Base-by-base conservation (phyloP, 2,797 vertebrate genomes). In the Phataginus tricuspis region DNA sequence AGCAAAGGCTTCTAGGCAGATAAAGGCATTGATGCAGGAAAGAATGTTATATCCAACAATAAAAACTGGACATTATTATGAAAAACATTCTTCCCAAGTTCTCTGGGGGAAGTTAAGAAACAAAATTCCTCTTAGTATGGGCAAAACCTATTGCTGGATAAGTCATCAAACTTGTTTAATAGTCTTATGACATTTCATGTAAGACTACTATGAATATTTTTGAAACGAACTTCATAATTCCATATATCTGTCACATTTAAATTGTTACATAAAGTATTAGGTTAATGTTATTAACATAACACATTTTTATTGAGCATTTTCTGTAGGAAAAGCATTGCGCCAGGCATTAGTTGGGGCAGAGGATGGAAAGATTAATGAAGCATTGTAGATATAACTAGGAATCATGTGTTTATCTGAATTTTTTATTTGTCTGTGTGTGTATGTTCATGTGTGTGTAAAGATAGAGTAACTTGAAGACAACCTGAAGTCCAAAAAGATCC, bases 201-300 rank as follows among this genome's bases (percentile, higher is more conserved):
- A 92, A 64, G 53, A 94, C 49, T 85, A 82, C 31, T 85, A 7
- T 86, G 78, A 84, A 92, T 80, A 87, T 86, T 82, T 78, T 49
- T 90, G 45, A 96, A 79, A 91, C 71, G 39, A 86, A 39, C 53
- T 31, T 80, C 42, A 84, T 71, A 66, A 91, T 57, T 84, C 87
- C 16, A 45, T 42, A 10, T 77, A 63, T 63, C n/a, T 86, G 9
- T 29, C 72, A 95, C 49, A 77, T 79, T 82, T 89, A 89, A 91
- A 72, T 91, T 89, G 15, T 91, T 90, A 72, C 10, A 27, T 61
- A 80, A 95, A 74, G 1, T 51, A 80, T 90, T 95, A 74, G 34
- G 63, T 39, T 37, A 71, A 4, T 57, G 1, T 31, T 3, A 29
- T 84, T 77, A 85, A 69, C 85, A 84, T 61, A 90, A n/a, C 66